A percentile compares a stretch with the other conserved stretches of the same genome.
Evolutionary conservation across 2,113 vertebrate genomes (phyloP).

Genomic region (Phoenicopterus ruber): DNA sequence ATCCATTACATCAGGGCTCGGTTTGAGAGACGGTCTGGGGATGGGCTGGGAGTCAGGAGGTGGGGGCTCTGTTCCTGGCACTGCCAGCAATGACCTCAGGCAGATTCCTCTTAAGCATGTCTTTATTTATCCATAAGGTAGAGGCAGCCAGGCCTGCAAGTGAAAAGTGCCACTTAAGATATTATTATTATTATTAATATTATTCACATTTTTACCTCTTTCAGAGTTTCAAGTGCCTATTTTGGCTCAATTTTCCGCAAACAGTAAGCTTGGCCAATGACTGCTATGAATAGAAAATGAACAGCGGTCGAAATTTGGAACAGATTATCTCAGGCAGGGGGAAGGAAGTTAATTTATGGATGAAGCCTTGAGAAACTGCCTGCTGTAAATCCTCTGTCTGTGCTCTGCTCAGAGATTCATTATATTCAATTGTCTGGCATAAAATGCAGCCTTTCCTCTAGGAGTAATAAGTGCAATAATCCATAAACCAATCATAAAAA

Average conservation of each 20-base stretch:
- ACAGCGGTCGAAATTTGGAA: conserved; percentile 25
- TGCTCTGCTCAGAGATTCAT: conserved; percentile 50
- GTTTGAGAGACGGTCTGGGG: not conserved
- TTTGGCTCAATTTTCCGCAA: not conserved
- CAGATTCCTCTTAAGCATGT: not conserved
- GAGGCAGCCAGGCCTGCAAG: not conserved
- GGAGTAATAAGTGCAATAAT: conserved; percentile 50
- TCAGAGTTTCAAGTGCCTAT: not conserved
- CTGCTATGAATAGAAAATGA: conserved; percentile 20
- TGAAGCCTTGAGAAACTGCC: conserved; percentile 39
- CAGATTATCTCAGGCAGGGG: conserved; percentile 13
- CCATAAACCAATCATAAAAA: conserved; percentile 56
- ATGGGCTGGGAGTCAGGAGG: not conserved
- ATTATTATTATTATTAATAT: not conserved
- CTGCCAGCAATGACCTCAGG: not conserved
- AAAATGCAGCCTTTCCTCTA: conserved; percentile 49
- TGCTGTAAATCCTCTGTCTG: conserved; percentile 58
- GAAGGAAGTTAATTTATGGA: conserved; percentile 57
- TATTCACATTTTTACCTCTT: not conserved
- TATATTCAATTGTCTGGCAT: conserved; percentile 58
- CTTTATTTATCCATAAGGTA: not conserved
- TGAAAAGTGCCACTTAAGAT: not conserved
- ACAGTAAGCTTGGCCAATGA: not conserved
- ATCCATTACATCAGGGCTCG: not conserved
- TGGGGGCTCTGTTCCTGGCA: not conserved